Base-by-base conservation (phyloP, 2,113 vertebrate genomes). In the Eira barbara region DNA sequence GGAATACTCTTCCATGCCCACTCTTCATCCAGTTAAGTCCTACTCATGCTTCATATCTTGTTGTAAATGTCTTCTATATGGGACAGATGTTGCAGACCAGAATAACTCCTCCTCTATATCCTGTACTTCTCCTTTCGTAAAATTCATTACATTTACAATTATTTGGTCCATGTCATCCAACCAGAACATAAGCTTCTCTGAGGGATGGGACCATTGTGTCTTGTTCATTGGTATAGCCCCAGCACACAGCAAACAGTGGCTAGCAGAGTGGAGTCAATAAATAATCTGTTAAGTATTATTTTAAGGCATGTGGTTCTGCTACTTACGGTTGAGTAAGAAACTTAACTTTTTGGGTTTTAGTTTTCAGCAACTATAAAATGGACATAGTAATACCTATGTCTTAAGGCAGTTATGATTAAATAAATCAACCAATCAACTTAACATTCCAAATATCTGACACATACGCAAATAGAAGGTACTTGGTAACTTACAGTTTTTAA, bases 391-490 rank as follows among this genome's bases (percentile, higher is more conserved):
- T 81, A 93, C 20, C 11, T 90, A 36, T 87, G 31, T 83, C 67
- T 67, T 93, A 71, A 88, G 49, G 52, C 18, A 78, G 31, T 74
- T 69, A 83, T 31, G n/a, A 84, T 71, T 79, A 79, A 94, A 78
- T 76, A 92, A 97, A 94, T 52, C 86, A 85, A 52, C 36, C 59
- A 83, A n/a, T 69, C 83, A 88, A 85, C 39, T 61, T 71, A 69
- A 74, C 42, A 83, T 95, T 65, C 34, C 7, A 95, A 65, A 17
- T 52, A 49, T 47, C 47, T n/a, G n/a, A 95, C 73, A 87, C 20
- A 83, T 36, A 63, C 34, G 27, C 17, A 25, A 34, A 55, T 21
- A 65, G 39, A 91, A 89, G 14, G 36, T 25, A 47, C 27, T 61
- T 83, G 10, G n/a, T 67, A 86, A 83, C 20, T 20, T 47, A 67